Conservation (phyloP, 2,113 vertebrate species). For the Mungos mungo region DNA sequence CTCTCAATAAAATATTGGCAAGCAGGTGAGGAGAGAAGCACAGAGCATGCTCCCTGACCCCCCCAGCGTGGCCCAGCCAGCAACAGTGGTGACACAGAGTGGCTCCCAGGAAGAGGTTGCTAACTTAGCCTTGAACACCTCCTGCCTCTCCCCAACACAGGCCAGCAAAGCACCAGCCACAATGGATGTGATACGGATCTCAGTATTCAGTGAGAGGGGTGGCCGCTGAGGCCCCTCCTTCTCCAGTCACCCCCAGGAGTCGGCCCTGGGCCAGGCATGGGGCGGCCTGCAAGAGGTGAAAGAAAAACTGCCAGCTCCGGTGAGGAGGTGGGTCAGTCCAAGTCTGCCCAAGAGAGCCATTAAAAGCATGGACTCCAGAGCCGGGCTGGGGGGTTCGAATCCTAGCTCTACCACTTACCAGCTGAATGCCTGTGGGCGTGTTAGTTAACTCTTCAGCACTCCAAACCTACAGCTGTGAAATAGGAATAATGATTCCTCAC, state of each 20-base stretch:
- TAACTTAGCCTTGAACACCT: background rate
- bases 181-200: background rate
- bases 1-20: too few species aligned
- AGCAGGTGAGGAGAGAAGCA: background rate
- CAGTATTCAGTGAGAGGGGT: background rate
- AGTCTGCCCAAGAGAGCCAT: fast-evolving
- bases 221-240: background rate
- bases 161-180: background rate
- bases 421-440: background rate
- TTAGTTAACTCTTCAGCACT: background rate
- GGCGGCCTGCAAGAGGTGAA: background rate
- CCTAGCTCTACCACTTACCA: background rate
- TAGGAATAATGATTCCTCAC: background rate
- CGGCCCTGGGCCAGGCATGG: background rate
- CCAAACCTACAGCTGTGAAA: background rate
- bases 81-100: fast-evolving
- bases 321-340: background rate
- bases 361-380: background rate
- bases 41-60: background rate
- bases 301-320: background rate
- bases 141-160: background rate
- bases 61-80: background rate
- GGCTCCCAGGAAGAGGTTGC: background rate
- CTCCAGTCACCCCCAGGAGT: background rate
- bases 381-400: background rate